Conservation (phyloP, 37 sponge, comb jelly and placozoan species). For the Tethya wilhelma region DNA sequence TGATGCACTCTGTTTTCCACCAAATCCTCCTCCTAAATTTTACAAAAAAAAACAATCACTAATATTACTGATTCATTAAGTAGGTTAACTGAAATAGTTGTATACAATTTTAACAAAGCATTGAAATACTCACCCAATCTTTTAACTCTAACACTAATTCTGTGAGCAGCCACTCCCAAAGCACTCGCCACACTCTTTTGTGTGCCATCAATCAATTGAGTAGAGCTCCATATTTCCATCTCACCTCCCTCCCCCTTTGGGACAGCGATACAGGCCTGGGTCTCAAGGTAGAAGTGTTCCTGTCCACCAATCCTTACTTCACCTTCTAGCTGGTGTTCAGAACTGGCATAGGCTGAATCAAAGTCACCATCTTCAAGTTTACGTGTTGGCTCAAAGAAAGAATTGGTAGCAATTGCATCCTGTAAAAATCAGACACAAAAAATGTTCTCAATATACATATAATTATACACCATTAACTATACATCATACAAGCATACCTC, state of each 20-base stretch:
- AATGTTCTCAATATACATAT: too few relatives aligned
- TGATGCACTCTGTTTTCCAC: conserved; percentile 84
- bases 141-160: conserved; percentile 66
- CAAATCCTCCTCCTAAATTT: conserved; percentile 98
- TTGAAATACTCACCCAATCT: too few relatives aligned
- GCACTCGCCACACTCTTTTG: conserved; percentile 68
- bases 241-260: conserved; percentile 81
- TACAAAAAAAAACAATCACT: too few relatives aligned
- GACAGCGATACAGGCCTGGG: conserved; percentile 69
- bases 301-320: conserved; percentile 76
- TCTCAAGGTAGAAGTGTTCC: conserved; percentile 95
- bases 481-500: too few relatives aligned
- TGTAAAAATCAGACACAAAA: too few relatives aligned
- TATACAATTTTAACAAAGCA: too few relatives aligned
- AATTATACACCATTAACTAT: too few relatives aligned
- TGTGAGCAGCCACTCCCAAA: conserved; percentile 76
- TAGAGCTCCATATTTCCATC: conserved; percentile 78
- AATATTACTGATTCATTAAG: too few relatives aligned
- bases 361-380: conserved; percentile 43
- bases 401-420: conserved; percentile 77
- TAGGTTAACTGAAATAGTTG: too few relatives aligned
- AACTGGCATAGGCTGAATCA: conserved; percentile 21
- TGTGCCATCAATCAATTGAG: conserved; percentile 54
- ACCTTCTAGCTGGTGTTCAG: conserved; percentile 55
- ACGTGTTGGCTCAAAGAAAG: conserved; percentile 34